phyloP scores from a whole-genome alignment of 2,113 vertebrate genomes.

The Chloroceryle aenea region DNA sequence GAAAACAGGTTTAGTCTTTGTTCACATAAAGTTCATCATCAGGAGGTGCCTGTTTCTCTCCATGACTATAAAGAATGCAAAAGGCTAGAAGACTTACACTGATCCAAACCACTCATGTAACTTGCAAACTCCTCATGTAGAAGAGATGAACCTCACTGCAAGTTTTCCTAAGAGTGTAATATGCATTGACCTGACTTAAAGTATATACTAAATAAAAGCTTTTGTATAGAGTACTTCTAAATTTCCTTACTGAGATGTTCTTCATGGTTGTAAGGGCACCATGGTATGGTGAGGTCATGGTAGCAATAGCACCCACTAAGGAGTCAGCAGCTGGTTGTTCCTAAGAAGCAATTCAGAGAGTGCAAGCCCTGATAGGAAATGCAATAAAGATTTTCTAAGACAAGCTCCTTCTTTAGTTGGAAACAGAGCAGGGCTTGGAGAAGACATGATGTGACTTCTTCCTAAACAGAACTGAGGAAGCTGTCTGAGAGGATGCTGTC shows the following conservation, averaged over 20 bases:
- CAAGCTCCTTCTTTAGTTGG: neutral
- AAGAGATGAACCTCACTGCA: neutral
- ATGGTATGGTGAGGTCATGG: too few species aligned
- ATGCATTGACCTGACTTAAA: neutral
- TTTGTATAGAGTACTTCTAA: neutral
- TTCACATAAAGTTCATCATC: neutral
- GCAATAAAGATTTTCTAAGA: neutral
- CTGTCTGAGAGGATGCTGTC: neutral
- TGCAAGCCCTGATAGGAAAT: neutral
- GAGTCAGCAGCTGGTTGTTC: neutral
- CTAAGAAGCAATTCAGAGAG: neutral
- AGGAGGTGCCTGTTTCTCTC: neutral
- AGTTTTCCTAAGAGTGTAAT: neutral
- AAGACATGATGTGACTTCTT: neutral
- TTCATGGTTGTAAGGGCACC: neutral
- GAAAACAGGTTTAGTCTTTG: neutral
- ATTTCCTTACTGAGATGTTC: neutral
- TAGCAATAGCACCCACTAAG: neutral
- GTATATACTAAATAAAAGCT: neutral
- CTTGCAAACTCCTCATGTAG: neutral
- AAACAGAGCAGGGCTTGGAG: neutral
- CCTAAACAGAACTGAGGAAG: neutral
- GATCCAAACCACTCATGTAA: neutral
- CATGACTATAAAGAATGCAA: neutral
- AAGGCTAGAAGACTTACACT: neutral